Conservation (phyloP, 2,113 vertebrate genomes). For the Amazona guildingii region DNA sequence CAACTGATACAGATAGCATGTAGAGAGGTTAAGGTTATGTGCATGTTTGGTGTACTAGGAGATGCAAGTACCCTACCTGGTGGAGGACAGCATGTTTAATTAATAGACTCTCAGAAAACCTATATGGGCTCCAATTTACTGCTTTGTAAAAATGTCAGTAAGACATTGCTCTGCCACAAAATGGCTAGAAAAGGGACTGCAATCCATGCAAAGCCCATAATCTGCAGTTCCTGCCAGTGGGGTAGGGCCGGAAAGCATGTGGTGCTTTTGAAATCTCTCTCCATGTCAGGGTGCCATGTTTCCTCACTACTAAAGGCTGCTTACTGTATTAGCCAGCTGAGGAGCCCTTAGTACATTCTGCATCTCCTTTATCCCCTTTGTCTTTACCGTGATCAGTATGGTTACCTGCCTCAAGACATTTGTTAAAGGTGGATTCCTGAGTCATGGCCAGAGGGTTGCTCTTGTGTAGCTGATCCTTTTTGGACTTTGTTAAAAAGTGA, state of each 20-base stretch:
- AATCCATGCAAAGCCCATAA: not conserved
- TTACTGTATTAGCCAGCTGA: not conserved
- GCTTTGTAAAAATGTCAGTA: not conserved
- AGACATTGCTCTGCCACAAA: not conserved
- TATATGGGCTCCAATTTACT: not conserved
- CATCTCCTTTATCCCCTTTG: not conserved
- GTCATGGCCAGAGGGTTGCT: not conserved
- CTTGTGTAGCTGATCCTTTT: not conserved
- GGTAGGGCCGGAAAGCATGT: not conserved
- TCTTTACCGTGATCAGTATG: not conserved
- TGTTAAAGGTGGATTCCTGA: not conserved
- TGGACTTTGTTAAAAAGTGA: not conserved
- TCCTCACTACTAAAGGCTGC: not conserved
- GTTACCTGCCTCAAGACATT: not conserved
- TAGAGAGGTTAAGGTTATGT: not conserved
- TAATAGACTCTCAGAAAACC: not conserved
- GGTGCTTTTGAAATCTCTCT: not conserved
- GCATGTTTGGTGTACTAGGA: fast-evolving
- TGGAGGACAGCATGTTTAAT: fast-evolving
- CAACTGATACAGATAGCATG: no score
- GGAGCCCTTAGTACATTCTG: not conserved
- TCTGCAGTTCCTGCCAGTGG: not conserved
- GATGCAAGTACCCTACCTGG: fast-evolving
- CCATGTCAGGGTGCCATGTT: fast-evolving
- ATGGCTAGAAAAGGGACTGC: not conserved